Evolutionary conservation across 1,140 invertebrate genomes (phyloP), one percentile per base, ranked within the genome.

Genomic region (Stegodyphus dumicola): DNA sequence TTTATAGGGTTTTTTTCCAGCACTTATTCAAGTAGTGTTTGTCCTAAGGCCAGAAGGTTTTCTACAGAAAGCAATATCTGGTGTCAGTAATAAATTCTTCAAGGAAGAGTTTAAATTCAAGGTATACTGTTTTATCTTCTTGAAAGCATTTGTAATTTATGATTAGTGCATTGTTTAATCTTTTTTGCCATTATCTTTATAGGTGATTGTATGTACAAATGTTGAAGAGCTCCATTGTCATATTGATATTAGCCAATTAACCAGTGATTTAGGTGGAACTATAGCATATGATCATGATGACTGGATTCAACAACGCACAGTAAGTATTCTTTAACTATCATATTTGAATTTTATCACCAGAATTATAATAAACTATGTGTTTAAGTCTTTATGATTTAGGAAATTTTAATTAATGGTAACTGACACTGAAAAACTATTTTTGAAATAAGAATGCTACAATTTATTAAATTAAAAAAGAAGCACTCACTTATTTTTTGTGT

Each of bases 221-320:
- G 90, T 95, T 15, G 93, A 94, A 53, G 97, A 99, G 90, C 91
- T 99, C 65, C 94, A 96, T 88, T 94, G 97, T 67, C 94, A 95
- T 90, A 93, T 99, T 70, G 96, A 97, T 88, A 92, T 93, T 78
- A 93, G 93, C 88, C 96, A 98, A 90, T 91, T 99, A 85, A 98
- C 96, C 0, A 92, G 93, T 70, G 97, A 98, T 90, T 92, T 99
- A 56, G 96, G 96, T 6, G 98, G 98, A 7, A 92, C 93, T 87
- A 92, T 99, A 79, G 93, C 94, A 51, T 99, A 98, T 91, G 95
- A 96, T 88, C 96, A 98, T 91, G 93, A 95, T 73, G 96, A 98
- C 89, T 99, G 97, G 97, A 97, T 98, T 90, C 95, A 98, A 89
- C 96, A 98, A 90, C 92, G 97, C 93, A 95, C 97, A 90, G 97